Evolutionary conservation across 2,113 vertebrate genomes (phyloP).

Genomic region (Saimiri boliviensis): DNA sequence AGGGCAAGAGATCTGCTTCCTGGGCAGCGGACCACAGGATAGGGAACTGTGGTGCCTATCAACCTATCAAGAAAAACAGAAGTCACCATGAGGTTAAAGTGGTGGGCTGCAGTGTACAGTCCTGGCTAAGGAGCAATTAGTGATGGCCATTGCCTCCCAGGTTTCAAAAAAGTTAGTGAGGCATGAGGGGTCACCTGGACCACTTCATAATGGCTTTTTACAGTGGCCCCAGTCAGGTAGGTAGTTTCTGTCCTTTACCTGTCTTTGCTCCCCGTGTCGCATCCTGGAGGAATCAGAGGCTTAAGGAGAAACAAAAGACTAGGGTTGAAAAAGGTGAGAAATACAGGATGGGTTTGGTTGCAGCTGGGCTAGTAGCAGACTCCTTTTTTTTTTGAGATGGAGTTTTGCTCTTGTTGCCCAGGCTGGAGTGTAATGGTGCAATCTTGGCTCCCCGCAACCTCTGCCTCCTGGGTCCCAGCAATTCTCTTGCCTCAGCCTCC

Average conservation of each 20-base stretch:
- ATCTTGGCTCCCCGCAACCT: too few relatives aligned
- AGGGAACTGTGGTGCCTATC: rapidly evolving
- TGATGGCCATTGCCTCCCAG: background rate
- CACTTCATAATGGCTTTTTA: background rate
- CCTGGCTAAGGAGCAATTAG: background rate
- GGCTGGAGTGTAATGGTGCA: too few relatives aligned
- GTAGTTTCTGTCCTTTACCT: background rate
- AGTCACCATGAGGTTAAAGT: too few relatives aligned
- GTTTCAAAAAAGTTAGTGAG: background rate
- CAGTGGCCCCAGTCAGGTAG: background rate
- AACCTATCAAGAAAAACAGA: background rate
- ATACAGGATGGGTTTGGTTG: background rate
- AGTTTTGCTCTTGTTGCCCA: too few relatives aligned
- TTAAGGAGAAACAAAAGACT: background rate
- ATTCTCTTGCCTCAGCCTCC: too few relatives aligned
- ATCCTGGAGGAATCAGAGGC: background rate
- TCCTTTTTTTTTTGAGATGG: too few relatives aligned
- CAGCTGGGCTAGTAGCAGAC: background rate
- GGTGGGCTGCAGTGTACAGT: background rate
- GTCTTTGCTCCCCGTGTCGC: background rate
- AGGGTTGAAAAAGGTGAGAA: background rate
- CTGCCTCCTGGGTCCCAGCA: too few relatives aligned
- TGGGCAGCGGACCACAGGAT: background rate
- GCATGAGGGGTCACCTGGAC: background rate
- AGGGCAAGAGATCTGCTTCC: background rate